A percentile compares a stretch with the other conserved stretches of the same genome.
Conservation (phyloP, 1,140 invertebrate genomes). For the Cydia amplana region DNA sequence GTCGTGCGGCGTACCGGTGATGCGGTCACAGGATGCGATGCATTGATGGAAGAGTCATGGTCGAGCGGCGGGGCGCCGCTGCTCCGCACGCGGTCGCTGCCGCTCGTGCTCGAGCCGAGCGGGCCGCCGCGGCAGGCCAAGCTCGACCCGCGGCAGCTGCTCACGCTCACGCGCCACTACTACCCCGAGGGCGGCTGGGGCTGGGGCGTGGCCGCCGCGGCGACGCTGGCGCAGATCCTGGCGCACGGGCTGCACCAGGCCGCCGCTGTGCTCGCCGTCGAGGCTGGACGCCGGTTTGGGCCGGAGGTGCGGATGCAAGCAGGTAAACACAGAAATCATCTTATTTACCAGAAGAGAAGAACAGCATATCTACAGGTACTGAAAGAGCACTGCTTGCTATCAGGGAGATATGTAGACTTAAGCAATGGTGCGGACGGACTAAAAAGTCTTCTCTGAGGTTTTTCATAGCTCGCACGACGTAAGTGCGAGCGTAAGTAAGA, state of each 20-base stretch:
- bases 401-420: neutral
- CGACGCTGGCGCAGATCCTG: conserved; percentile 84
- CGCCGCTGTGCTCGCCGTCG: conserved; percentile 77
- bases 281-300: conserved; percentile 76
- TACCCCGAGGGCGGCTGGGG: conserved; percentile 92
- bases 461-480: neutral
- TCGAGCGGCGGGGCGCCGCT: conserved; percentile 77
- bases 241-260: conserved; percentile 84
- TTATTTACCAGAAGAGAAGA: neutral
- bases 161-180: conserved; percentile 82
- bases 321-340: conserved; percentile 51
- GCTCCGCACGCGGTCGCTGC: conserved; percentile 70
- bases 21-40: conserved; percentile 69
- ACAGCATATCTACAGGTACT: too few species aligned
- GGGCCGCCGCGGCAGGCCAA: conserved; percentile 64
- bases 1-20: conserved; percentile 56
- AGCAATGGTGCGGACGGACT: neutral
- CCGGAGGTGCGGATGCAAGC: conserved; percentile 73
- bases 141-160: conserved; percentile 73
- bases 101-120: conserved; percentile 68
- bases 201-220: conserved; percentile 86
- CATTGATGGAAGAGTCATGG: conserved; percentile 78
- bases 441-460: neutral
- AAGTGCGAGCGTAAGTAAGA: too few species aligned
- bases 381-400: neutral